A percentile compares a stretch with the other conserved stretches of the same genome.
Conservation (phyloP, 2,888 invertebrate genomes). For the Phragmatobia fuliginosa region DNA sequence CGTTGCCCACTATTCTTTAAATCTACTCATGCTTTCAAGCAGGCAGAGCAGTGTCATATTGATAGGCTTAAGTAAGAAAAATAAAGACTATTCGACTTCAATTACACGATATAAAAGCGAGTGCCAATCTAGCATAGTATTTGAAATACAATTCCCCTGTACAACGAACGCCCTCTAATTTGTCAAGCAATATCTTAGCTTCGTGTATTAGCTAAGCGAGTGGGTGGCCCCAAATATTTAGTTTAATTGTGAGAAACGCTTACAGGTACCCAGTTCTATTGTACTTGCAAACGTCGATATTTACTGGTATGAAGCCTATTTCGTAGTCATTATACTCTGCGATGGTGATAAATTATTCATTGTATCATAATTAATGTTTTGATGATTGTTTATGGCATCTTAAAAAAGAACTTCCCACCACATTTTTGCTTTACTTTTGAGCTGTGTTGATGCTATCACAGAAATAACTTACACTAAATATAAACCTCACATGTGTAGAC, state of each 20-base stretch:
- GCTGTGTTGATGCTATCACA: no score
- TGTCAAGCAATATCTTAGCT: constrained; percentile 6
- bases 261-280: constrained; percentile 42
- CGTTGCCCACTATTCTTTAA: no score
- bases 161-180: constrained; percentile 6
- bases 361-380: constrained; percentile 16
- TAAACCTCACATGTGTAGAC: no score
- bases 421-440: not conserved
- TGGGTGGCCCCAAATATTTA: constrained; percentile 65
- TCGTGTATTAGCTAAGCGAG: constrained; percentile 38
- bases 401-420: not conserved
- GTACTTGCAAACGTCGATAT: constrained; percentile 25
- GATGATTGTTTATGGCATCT: not conserved
- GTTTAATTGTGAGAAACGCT: constrained; percentile 47
- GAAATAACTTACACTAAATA: no score
- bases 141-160: not conserved
- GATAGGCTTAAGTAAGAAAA: no score
- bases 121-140: not conserved
- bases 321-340: constrained; percentile 20
- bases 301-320: constrained; percentile 33
- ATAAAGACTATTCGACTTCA: no score
- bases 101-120: not conserved
- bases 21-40: no score
- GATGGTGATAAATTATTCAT: constrained; percentile 28
- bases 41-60: no score